Base-by-base conservation (phyloP, 2,888 invertebrate species). In the Boloria euphrosyne region DNA sequence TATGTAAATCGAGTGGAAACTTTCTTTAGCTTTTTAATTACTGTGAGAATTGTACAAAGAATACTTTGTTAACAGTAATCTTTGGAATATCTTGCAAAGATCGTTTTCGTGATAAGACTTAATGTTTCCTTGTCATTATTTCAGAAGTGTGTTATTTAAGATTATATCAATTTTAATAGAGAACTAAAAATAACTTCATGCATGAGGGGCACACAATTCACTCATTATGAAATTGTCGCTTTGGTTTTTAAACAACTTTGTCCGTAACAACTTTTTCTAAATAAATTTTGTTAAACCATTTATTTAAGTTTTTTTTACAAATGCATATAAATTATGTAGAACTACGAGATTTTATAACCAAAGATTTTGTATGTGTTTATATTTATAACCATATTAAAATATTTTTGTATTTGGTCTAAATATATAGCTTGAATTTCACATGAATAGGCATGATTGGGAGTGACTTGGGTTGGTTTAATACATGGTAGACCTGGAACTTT, bases 1-100 rank as follows among this genome's bases (percentile, higher is more conserved):
- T 68, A 70, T 70, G 67, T 70, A 67, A 70, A 70, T 67, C 51
- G 65, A 13, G 44, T 54, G 57, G 38, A 57, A 57, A 66, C 66
- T 69, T 69, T 69, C 68, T 66, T 63, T 16, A 54, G 46, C 22
- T 14, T 66, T 60, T 66, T 69, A 69, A 69, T 66, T 66, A 18
- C 51, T 69, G 60, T 66, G 66, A 57, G 68, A 68, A 68, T 60
- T 60, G 46, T 60, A 57, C 46, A 46, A 57, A 43, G 27, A 60
- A n/a, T 38, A 17, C 50, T 68, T 62, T 60, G 65, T 57, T 53
- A 65, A 38, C 13, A 1, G 27, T 50, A 53, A 49, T 60, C 68
- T 57, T 14, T 57, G 27, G 22, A 57, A n/a, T 58, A 58, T 47
- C 5, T 6, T 17, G 13, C 31, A 38, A 10, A 57, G 6, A 44